These are phyloP conservation scores for Squalus acanthias DNA, from an alignment of 2,797 vertebrate species.

Conservation along the genomic window DNA sequence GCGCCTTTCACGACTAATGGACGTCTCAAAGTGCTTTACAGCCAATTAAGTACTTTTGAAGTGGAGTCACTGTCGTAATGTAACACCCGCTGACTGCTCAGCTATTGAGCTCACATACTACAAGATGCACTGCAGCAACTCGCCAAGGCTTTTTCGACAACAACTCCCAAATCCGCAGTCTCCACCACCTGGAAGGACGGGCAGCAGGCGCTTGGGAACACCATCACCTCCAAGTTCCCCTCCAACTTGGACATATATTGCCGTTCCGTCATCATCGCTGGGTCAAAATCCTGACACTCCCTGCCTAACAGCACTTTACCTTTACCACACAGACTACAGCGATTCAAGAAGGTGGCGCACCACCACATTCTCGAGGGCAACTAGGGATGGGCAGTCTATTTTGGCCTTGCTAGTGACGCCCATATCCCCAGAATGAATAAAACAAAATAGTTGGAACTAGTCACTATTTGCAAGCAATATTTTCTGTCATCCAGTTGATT, in stretches of 20 bases:
- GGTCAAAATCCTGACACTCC: not conserved
- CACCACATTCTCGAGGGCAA: not conserved
- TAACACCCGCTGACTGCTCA: not conserved
- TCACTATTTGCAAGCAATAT: not conserved
- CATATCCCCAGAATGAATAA: not conserved
- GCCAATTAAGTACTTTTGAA: too few relatives aligned
- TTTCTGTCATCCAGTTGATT: not conserved
- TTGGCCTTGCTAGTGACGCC: not conserved
- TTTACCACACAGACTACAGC: not conserved
- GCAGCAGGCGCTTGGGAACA: not conserved
- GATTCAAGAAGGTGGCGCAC: not conserved
- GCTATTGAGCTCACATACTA: not conserved
- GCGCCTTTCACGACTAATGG: too few relatives aligned
- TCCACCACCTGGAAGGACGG: not conserved
- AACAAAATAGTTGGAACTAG: not conserved
- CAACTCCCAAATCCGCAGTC: too few relatives aligned
- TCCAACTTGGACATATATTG: not conserved
- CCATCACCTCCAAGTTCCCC: not conserved
- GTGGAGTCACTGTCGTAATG: too few relatives aligned
- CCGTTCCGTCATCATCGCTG: not conserved
- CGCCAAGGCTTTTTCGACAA: not conserved
- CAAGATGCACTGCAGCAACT: not conserved
- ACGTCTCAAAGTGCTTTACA: too few relatives aligned
- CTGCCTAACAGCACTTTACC: not conserved
- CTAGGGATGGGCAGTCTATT: not conserved